These are phyloP conservation scores for Zootermopsis nevadensis DNA, from an alignment of 2,888 invertebrate species.

Conservation along the genomic window DNA sequence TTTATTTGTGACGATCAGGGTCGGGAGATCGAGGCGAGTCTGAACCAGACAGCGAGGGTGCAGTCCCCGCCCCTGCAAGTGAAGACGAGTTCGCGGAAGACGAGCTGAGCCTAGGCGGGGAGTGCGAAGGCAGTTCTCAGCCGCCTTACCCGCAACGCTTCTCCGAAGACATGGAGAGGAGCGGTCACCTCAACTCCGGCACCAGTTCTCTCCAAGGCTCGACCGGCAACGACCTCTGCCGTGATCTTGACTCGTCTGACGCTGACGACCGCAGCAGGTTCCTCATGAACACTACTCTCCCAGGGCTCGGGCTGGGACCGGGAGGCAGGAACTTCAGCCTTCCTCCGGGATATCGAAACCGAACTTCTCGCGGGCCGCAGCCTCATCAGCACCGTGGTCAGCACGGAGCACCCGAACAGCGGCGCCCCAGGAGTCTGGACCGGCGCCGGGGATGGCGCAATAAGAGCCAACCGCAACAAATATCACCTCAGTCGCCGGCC, in stretches of 20 bases:
- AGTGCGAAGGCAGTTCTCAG: constrained; percentile 64
- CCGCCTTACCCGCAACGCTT: constrained; percentile 56
- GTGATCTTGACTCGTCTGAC: constrained; percentile 57
- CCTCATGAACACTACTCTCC: constrained; percentile 22
- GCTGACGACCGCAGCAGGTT: constrained; percentile 55
- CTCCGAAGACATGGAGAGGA: constrained; percentile 60
- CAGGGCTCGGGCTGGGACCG: constrained; percentile 11
- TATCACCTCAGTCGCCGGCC: constrained; percentile 43
- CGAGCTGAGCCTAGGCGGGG: constrained; percentile 72
- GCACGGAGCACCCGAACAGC: constrained; percentile 65
- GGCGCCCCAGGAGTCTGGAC: constrained; percentile 62
- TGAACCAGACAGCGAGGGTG: constrained; percentile 67
- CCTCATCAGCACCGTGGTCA: constrained; percentile 64
- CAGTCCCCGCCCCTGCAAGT: constrained; percentile 70
- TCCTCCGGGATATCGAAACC: constrained; percentile 54
- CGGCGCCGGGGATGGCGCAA: constrained; percentile 59
- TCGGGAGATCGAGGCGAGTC: constrained; percentile 68
- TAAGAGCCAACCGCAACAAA: constrained; percentile 41
- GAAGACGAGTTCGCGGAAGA: constrained; percentile 90
- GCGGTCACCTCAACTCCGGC: constrained; percentile 59
- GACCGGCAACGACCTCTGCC: constrained; percentile 57
- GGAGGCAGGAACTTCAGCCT: constrained; percentile 55
- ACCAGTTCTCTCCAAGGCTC: constrained; percentile 57
- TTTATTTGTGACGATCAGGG: constrained; percentile 52
- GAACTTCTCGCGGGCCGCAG: constrained; percentile 67